Conservation (phyloP, 2,113 vertebrate species). For the Poeciliopsis retropinna region DNA sequence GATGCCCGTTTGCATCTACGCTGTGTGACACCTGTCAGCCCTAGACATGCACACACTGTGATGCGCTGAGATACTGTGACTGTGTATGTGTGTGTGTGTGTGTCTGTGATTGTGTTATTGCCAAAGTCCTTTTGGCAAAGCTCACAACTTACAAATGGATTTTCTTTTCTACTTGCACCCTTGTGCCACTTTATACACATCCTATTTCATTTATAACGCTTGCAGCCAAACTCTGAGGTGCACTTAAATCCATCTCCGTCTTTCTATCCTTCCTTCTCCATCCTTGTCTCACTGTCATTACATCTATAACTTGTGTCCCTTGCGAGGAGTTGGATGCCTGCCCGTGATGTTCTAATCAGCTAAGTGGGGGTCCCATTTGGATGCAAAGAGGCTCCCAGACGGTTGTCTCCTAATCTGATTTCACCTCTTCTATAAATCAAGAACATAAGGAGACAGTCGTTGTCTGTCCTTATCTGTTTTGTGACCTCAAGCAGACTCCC, state of each 20-base stretch:
- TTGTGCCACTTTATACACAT: constrained; percentile 53
- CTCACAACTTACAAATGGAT: constrained; percentile 50
- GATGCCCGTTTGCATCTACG: constrained; percentile 72
- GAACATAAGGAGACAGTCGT: constrained; percentile 3
- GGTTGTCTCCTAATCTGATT: constrained; percentile 10
- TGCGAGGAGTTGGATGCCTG: constrained; percentile 48
- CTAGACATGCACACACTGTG: constrained; percentile 51
- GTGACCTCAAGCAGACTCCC: neutral
- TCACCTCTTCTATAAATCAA: constrained; percentile 6
- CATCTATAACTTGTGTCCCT: constrained; percentile 36
- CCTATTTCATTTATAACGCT: constrained; percentile 46
- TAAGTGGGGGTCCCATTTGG: constrained; percentile 35
- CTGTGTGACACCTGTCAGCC: constrained; percentile 78
- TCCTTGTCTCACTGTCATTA: constrained; percentile 10
- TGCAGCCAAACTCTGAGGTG: constrained; percentile 46
- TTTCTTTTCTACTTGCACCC: constrained; percentile 49
- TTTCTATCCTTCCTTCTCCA: neutral
- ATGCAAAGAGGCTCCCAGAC: constrained; percentile 16
- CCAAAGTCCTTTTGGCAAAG: constrained; percentile 54
- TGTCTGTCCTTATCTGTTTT: neutral
- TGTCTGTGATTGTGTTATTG: constrained; percentile 15
- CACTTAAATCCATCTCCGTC: constrained; percentile 23
- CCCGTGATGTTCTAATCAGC: constrained; percentile 45
- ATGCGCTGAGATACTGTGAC: constrained; percentile 60
- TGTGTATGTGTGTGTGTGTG: constrained; percentile 21